Conservation (phyloP, 1,140 invertebrate species). For the Saccostrea glomerata region DNA sequence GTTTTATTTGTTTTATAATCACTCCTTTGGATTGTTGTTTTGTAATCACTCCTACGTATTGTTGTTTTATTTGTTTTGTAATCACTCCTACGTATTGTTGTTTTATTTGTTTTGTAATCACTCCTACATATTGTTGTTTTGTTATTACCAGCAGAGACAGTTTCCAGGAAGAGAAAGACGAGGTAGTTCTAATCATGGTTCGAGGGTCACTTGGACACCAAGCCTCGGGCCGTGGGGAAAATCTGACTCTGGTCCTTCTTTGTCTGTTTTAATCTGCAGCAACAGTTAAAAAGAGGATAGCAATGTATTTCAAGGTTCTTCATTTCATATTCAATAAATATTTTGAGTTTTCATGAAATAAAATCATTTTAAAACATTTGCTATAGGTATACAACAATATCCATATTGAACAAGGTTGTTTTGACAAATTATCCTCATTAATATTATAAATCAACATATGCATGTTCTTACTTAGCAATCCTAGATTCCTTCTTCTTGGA, state of each 20-base stretch:
- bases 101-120: background rate
- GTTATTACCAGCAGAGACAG: background rate
- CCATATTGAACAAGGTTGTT: background rate
- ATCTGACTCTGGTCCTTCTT: constrained; percentile 71
- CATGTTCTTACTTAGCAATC: constrained; percentile 41
- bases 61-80: no score
- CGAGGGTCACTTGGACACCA: constrained; percentile 82
- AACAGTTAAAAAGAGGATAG: constrained; percentile 5
- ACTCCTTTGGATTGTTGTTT: no score
- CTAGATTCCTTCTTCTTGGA: constrained; percentile 44
- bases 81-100: no score
- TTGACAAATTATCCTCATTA: background rate
- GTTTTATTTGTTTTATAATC: no score
- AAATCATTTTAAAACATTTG: background rate
- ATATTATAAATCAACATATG: background rate
- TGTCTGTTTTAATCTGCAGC: constrained; percentile 64
- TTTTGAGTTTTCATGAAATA: background rate
- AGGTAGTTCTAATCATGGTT: background rate
- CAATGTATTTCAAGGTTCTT: no score
- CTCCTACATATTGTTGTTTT: background rate
- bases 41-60: background rate
- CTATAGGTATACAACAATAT: background rate
- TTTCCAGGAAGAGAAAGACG: constrained; percentile 16
- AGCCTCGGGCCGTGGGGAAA: constrained; percentile 82
- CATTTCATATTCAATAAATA: background rate